Base-by-base conservation (phyloP, 2,113 vertebrate species). In the Pristiophorus japonicus region DNA sequence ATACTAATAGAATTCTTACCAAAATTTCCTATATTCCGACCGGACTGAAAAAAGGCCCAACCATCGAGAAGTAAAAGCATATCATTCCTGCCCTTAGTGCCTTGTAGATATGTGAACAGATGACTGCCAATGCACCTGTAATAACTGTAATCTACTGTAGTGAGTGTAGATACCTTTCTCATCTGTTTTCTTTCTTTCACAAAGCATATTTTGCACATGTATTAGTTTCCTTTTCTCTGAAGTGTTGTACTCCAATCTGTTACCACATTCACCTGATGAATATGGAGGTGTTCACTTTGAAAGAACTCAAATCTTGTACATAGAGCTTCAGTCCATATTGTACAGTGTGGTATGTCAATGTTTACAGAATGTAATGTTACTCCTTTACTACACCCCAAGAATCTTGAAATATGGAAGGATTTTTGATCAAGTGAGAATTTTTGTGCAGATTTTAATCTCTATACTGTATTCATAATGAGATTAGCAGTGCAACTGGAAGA, bases 1-100 rank as follows among this genome's bases (percentile, higher is more conserved):
- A 99, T 99, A 98, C 98, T 99, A 98, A 99, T 99, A 99, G 99
- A 99, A 97, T 99, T 99, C 98, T 97, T 99, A 98, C 99, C 98
- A 97, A 99, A 99, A 98, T 99, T 99, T 97, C 99, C 99, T 96
- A 99, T 99, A 98, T 99, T 99, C 96, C 98, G 99, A 97, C 99
- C 99, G 70, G 99, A 99, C 98, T 99, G 98, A 99, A 97, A 97
- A 96, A 97, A 97, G 65, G 95, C 97, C 96, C 96, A 96, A 96
- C 97, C 97, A 30, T 95, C 95, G 96, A 96, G 97, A 98, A 96
- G 97, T 97, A 96, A 97, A 97, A 97, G 97, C 97, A 94, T 98
- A 98, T 98, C 97, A 98, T 98, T 98, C 98, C 98, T 98, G 98
- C 98, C 98, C 98, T 98, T 98, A 99, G 99, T 99, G 99, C 99